Evolutionary conservation across 1,140 invertebrate genomes (phyloP), one percentile per base, ranked within the genome.

Genomic region (Zaprionus vittiger): DNA sequence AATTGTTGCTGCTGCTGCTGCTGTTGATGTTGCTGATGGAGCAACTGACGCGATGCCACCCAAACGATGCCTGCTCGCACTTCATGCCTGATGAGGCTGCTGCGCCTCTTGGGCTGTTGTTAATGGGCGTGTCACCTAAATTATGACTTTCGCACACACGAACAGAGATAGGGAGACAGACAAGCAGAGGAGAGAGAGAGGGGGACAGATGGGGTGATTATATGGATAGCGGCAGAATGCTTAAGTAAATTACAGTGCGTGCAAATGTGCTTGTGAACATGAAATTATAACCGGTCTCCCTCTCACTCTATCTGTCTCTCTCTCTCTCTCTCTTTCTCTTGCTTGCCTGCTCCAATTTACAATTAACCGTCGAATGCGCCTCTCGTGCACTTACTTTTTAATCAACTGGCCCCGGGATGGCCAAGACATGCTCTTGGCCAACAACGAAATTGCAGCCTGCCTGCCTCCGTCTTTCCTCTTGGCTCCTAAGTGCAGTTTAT

Each of bases 201-300:
- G 66, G 20, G 71, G 17, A 11, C 0, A 22, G 47, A 52, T 24
- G 47, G 9, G 17, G 64, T 69, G 64, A 79, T 72, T 90, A 84
- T 90, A 79, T 66, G 73, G 70, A 75, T 76, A 90, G 79, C 79
- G 71, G 74, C 79, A 82, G 72, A 89, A 89, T 89, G 84, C 81
- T 90, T 91, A 90, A 91, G 90, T 91, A 91, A 91, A 91, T 91
- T 91, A 91, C 90, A 91, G 90, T 91, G 89, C 84, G 85, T 91
- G 89, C 89, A 91, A 91, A 91, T 91, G 85, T 91, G 91, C 85
- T 91, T 91, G 90, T 91, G 90, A 91, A 91, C 90, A 91, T 91
- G 87, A 70, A 91, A 91, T 91, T 91, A 91, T 91, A 61, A 91
- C 80, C 77, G 31, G 31, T 34, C 31, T 34, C 31, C 31, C 31